Evolutionary conservation across 2,113 vertebrate genomes (phyloP).

Genomic region (Petaurus breviceps): DNA sequence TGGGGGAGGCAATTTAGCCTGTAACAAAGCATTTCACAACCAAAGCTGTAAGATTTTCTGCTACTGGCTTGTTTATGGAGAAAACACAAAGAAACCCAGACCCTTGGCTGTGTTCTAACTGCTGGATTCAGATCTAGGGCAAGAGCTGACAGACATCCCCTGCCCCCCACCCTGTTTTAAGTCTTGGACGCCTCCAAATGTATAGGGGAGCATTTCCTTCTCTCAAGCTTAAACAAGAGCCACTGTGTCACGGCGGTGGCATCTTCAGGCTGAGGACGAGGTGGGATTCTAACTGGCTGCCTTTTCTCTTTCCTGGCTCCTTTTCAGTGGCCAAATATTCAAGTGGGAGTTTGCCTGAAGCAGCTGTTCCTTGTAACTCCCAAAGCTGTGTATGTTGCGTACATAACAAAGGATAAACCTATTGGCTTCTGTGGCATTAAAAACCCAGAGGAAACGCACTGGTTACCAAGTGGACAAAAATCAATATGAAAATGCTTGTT

Average conservation of each 20-base stretch:
- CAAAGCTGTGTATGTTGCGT: neutral
- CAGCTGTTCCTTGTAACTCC: neutral
- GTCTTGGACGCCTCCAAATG: neutral
- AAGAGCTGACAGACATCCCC: too few relatives aligned
- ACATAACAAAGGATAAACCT: neutral
- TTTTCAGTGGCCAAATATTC: neutral
- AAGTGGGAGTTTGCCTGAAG: neutral
- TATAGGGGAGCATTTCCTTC: neutral
- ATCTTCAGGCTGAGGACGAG: neutral
- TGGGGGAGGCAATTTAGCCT: neutral
- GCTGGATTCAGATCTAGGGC: neutral
- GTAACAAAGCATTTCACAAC: neutral
- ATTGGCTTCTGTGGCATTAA: conserved; percentile 79
- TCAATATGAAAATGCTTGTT: conserved; percentile 71
- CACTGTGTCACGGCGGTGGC: neutral
- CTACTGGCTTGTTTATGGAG: neutral
- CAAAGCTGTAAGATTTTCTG: neutral
- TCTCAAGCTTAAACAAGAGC: neutral
- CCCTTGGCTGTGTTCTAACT: neutral
- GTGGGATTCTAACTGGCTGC: neutral
- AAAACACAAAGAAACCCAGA: neutral
- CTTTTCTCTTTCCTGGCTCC: neutral
- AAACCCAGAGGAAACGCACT: conserved; percentile 64
- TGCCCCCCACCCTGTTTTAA: neutral
- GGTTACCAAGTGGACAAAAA: conserved; percentile 70